phyloP scores from a whole-genome alignment of 2,888 invertebrate genomes.

The Folsomia candida region DNA sequence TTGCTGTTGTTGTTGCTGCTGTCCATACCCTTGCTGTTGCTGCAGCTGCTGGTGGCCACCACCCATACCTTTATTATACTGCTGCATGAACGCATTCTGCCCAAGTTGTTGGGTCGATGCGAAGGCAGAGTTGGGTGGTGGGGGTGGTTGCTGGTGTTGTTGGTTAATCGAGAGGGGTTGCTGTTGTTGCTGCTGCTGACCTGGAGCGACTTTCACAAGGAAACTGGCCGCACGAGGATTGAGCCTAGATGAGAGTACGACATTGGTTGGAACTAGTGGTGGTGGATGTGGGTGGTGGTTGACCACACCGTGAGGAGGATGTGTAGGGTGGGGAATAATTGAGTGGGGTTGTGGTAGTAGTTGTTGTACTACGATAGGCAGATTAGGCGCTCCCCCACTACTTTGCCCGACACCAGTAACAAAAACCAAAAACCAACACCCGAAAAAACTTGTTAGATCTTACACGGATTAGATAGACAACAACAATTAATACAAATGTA shows the following conservation, averaged over 20 bases:
- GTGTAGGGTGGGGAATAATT: background rate
- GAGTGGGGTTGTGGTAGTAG: background rate
- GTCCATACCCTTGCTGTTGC: slow-evolving; percentile 15
- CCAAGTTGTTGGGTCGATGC: slow-evolving; percentile 14
- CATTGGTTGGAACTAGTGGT: slow-evolving; percentile 48
- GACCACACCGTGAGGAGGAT: background rate
- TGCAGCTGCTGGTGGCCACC: slow-evolving; percentile 12
- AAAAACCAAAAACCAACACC: slow-evolving; percentile 1
- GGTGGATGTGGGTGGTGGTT: slow-evolving; percentile 19
- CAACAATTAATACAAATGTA: background rate
- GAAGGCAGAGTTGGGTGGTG: slow-evolving; percentile 8
- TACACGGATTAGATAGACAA: background rate
- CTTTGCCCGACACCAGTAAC: background rate
- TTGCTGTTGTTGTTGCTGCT: slow-evolving; percentile 13
- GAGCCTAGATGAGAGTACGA: slow-evolving; percentile 63
- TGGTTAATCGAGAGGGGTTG: slow-evolving; percentile 15
- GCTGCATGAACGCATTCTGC: slow-evolving; percentile 14
- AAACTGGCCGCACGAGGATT: slow-evolving; percentile 81
- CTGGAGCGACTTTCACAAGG: slow-evolving; percentile 41
- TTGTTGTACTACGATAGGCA: background rate
- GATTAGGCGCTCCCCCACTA: background rate
- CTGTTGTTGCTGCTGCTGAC: slow-evolving; percentile 17
- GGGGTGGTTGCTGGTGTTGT: slow-evolving; percentile 7
- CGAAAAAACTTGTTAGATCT: background rate
- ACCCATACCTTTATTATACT: slow-evolving; percentile 30